Evolutionary conservation across 2,797 vertebrate genomes (phyloP), one percentile per base, ranked within the genome.

Genomic region (Channa striata): DNA sequence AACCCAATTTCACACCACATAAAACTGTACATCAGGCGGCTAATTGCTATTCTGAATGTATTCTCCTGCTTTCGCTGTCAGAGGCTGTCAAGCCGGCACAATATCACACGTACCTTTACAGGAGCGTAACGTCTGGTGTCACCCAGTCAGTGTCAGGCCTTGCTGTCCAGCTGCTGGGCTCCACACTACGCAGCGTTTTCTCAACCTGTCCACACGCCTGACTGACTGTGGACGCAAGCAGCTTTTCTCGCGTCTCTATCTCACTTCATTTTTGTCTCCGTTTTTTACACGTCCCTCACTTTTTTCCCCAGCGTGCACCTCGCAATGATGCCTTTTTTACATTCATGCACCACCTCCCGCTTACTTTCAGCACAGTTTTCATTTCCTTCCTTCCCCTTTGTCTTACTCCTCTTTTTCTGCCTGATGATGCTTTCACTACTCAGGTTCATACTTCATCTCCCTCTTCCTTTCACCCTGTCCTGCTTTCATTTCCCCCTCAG

Each of bases 1-100:
- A 81, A 81, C 58, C 21, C 13, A 71, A 88, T 87, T 86, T 90
- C 84, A 90, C 74, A 80, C 49, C 61, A 78, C 81, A 88, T 87
- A 81, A 87, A 88, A 84, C 77, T 80, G 78, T 75, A 76, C 75
- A 72, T 85, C 81, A 80, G 68, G 75, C 76, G 77, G 67, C 77
- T 89, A 69, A 86, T 86, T 87, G 75, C 62, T 47, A 54, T 81
- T 73, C 67, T 52, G 57, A 56, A 49, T 52, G 47, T 54, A 59
- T 74, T 72, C 23, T 60, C 60, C 56, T 16, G 40, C 54, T 10
- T 72, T 83, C 33, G 25, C 37, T 0, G 12, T 72, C 59, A 59
- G 51, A 73, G 57, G 64, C 53, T 63, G 59, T 64, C 65, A 73
- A 59, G 13, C 62, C 44, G 4, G 56, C 42, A 59, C 71, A 51